Evolutionary conservation across 2,797 vertebrate genomes (phyloP).

Genomic region (Microctenopoma lineatum): DNA sequence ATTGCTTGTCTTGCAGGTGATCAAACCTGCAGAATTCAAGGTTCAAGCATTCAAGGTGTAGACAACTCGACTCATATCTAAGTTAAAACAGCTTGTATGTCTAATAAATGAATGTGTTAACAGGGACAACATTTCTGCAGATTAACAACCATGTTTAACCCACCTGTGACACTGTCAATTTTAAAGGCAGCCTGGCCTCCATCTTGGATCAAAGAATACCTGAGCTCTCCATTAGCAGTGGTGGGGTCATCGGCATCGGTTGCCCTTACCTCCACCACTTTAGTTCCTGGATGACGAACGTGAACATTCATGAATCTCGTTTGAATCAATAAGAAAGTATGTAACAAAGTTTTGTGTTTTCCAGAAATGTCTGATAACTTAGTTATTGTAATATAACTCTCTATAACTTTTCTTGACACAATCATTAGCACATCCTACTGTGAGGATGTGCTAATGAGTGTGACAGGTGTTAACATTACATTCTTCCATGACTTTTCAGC

Average conservation of each 20-base stretch:
- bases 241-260: constrained; percentile 81
- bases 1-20: constrained; percentile 77
- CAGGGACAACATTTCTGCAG: neutral
- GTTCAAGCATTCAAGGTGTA: constrained; percentile 37
- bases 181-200: constrained; percentile 64
- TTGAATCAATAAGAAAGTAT: too few species aligned
- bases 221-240: constrained; percentile 73
- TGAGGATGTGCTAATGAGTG: constrained; percentile 25
- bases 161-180: constrained; percentile 74
- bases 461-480: constrained; percentile 41
- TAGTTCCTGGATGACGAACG: constrained; percentile 60
- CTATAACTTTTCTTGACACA: too few species aligned
- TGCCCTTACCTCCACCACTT: constrained; percentile 72
- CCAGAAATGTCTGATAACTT: neutral
- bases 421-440: too few species aligned
- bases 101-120: neutral
- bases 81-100: constrained; percentile 28
- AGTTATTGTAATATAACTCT: neutral
- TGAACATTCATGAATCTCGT: neutral
- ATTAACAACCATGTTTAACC: neutral
- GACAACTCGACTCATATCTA: constrained; percentile 33
- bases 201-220: constrained; percentile 64
- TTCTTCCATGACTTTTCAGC: constrained; percentile 31
- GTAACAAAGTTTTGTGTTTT: neutral
- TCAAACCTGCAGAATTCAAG: constrained; percentile 81